Base-by-base conservation (phyloP, 1,140 invertebrate genomes). In the Himalopsyche phryganea region DNA sequence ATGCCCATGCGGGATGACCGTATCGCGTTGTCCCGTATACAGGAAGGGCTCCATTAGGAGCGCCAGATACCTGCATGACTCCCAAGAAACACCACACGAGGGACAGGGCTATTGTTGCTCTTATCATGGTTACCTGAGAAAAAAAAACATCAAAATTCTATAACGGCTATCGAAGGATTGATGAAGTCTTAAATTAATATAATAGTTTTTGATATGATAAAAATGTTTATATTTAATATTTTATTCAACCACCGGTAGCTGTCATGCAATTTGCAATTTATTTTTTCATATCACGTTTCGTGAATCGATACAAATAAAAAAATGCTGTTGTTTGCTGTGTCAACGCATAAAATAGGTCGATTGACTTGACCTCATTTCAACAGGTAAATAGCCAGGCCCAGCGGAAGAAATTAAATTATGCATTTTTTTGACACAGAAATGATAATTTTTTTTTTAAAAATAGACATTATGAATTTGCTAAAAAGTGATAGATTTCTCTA, bases 1-100 rank as follows among this genome's bases (percentile, higher is more conserved):
- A 55, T 10, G 66, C 19, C 63, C 73, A 66, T 40, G 73, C 66
- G 1, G 71, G 66, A 7, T 71, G 66, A 11, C 69, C 68, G 59
- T 74, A 78, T 35, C 70, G 66, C 62, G 72, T 71, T 6, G 73
- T 71, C 20, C 80, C 80, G 76, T 68, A 77, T 50, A 75, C 76
- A 56, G 73, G 76, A 66, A 52, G 74, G 67, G 57, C 72, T 47
- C 41, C 19, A 50, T 38, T 42, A 28, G 46, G 53, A 18, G 50
- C 11, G 45, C 20, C n/a, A 10, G 32, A 19, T 35, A 32, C 48
- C 18, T 19, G 15, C 40, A 35, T 19, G 44, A 15, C 28, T 50
- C 15, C 48, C 38, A 58, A 38, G 20, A 13, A 35, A 15, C 48
- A 57, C 13, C 44, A 42, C n/a, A 13, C 33, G 14, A 42, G 14